Evolutionary conservation across 2,797 vertebrate genomes (phyloP).

Genomic region (Sebastes trivittatus): DNA sequence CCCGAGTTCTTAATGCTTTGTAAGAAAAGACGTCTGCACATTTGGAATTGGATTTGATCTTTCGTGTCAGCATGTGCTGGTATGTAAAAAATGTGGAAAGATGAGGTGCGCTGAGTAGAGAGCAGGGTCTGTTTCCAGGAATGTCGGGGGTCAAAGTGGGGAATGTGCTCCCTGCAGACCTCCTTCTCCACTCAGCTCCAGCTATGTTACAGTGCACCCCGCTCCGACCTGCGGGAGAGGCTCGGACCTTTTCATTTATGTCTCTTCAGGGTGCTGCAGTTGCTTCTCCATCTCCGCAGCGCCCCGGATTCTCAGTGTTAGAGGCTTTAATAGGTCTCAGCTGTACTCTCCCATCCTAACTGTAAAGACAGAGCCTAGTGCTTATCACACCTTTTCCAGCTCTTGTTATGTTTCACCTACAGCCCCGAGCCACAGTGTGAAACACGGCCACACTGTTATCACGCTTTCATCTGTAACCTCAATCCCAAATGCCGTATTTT

Average conservation of each 20-base stretch:
- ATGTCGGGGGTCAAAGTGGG: slow-evolving; percentile 66
- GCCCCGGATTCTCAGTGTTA: slow-evolving; percentile 53
- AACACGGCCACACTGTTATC: slow-evolving; percentile 60
- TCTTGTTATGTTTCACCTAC: slow-evolving; percentile 62
- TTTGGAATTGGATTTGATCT: slow-evolving; percentile 27
- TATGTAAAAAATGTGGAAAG: slow-evolving; percentile 67
- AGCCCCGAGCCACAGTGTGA: slow-evolving; percentile 41
- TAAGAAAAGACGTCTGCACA: slow-evolving; percentile 33
- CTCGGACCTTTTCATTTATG: slow-evolving; percentile 49
- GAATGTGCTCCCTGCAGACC: slow-evolving; percentile 67
- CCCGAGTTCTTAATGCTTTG: background rate
- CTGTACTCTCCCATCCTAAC: background rate
- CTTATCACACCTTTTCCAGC: slow-evolving; percentile 65
- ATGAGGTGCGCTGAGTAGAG: slow-evolving; percentile 58
- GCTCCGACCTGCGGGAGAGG: slow-evolving; percentile 43
- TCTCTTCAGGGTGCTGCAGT: slow-evolving; percentile 53
- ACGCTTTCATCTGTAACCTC: slow-evolving; percentile 65
- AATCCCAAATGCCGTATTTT: slow-evolving; percentile 61
- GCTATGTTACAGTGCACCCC: slow-evolving; percentile 57
- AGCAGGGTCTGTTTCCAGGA: slow-evolving; percentile 67
- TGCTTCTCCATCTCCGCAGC: slow-evolving; percentile 51
- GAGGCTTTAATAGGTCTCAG: slow-evolving; percentile 57
- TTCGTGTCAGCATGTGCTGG: slow-evolving; percentile 36
- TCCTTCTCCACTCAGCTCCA: slow-evolving; percentile 44
- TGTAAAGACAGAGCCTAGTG: slow-evolving; percentile 42